A percentile compares a stretch with the other conserved stretches of the same genome.
These are phyloP conservation scores for Bubalus kerabau DNA, from an alignment of 2,113 vertebrate genomes.

Conservation along the genomic window DNA sequence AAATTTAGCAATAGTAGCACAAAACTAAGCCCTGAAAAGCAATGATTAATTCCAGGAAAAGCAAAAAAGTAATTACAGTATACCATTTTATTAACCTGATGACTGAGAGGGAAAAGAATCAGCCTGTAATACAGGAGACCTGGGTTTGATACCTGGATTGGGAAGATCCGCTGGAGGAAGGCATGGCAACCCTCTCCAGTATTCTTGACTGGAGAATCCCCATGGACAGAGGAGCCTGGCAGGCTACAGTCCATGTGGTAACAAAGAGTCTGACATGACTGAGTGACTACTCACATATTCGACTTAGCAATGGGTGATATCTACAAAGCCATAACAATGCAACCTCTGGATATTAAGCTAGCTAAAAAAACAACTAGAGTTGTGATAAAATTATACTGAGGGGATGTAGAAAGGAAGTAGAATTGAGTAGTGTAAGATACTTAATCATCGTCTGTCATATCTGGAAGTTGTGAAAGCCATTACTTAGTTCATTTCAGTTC, in stretches of 20 bases:
- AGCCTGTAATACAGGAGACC: not conserved
- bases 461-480: not conserved
- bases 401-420: not conserved
- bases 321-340: not conserved
- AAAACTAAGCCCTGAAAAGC: accelerated
- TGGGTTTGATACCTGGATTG: not conserved
- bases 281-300: not conserved
- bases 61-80: not conserved
- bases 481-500: too few relatives aligned
- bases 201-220: not conserved
- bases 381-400: not conserved
- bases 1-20: not conserved
- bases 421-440: not conserved
- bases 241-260: not conserved
- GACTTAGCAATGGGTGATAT: not conserved
- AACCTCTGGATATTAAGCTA: not conserved
- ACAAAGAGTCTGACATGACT: not conserved
- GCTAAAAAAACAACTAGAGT: not conserved
- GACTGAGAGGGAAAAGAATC: not conserved
- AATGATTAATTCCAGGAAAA: not conserved
- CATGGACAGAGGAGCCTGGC: not conserved
- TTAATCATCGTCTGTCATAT: not conserved
- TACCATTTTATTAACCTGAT: not conserved
- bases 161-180: not conserved
- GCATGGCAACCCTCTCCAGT: not conserved